A percentile compares a stretch with the other conserved stretches of the same genome.
Evolutionary conservation across 2,888 invertebrate genomes (phyloP).

Genomic region (Aspidiotus rigidus): DNA sequence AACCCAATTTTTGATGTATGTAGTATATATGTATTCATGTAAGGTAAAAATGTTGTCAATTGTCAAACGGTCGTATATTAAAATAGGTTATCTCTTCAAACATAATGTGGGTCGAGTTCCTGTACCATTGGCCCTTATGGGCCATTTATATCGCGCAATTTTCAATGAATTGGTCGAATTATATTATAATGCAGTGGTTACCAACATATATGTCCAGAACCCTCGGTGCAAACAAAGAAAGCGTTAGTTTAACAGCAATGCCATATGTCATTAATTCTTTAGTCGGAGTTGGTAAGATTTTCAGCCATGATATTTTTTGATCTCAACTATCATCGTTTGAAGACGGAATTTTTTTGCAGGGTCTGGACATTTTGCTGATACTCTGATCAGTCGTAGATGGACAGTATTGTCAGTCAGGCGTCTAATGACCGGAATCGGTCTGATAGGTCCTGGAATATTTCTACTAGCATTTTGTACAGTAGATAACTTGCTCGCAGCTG

Average conservation of each 20-base stretch:
- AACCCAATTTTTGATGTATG: too few species aligned
- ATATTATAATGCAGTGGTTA: slow-evolving; percentile 71
- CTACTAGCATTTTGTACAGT: slow-evolving; percentile 61
- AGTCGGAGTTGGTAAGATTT: slow-evolving; percentile 54
- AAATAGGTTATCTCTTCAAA: slow-evolving; percentile 49
- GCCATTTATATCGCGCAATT: slow-evolving; percentile 66
- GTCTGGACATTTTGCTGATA: slow-evolving; percentile 64
- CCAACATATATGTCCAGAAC: slow-evolving; percentile 60
- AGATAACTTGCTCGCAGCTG: slow-evolving; percentile 57
- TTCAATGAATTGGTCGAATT: slow-evolving; percentile 71
- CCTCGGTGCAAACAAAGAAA: slow-evolving; percentile 57
- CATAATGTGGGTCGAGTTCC: slow-evolving; percentile 56
- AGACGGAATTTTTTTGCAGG: slow-evolving; percentile 43
- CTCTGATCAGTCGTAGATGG: slow-evolving; percentile 53
- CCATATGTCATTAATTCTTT: slow-evolving; percentile 65
- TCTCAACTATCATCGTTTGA: neutral
- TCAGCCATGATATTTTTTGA: neutral
- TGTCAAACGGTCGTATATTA: slow-evolving; percentile 34
- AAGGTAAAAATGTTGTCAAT: neutral
- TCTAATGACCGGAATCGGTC: slow-evolving; percentile 61
- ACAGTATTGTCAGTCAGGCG: slow-evolving; percentile 59
- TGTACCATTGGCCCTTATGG: slow-evolving; percentile 61
- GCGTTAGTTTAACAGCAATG: slow-evolving; percentile 61
- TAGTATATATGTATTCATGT: too few species aligned
- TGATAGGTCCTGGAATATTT: slow-evolving; percentile 62